Conservation (phyloP, 2,888 invertebrate genomes). For the Apamea sordens region DNA sequence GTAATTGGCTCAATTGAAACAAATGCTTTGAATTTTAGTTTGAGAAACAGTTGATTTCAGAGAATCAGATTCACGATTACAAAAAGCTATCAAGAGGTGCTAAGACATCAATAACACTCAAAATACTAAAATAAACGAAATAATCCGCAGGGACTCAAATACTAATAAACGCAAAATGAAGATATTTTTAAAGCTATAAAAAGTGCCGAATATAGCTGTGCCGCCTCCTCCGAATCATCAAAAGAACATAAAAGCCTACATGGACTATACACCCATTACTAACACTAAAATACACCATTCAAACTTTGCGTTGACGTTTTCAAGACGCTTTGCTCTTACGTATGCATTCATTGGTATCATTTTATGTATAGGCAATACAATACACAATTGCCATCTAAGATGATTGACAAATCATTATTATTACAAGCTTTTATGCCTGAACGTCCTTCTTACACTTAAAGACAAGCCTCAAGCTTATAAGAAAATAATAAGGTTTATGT, state of each 20-base stretch:
- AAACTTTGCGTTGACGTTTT: constrained; percentile 33
- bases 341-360: neutral
- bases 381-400: neutral
- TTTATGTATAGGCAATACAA: neutral
- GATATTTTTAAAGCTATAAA: constrained; percentile 47
- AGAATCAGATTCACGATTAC: neutral
- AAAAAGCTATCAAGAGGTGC: neutral
- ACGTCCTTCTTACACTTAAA: too few species aligned
- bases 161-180: constrained; percentile 43
- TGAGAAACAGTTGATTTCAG: neutral
- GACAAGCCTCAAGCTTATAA: too few species aligned
- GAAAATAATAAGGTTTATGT: too few species aligned
- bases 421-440: too few species aligned
- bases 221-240: constrained; percentile 38
- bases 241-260: constrained; percentile 52
- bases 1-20: neutral
- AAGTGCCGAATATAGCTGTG: constrained; percentile 34
- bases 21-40: neutral
- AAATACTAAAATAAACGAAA: constrained; percentile 24
- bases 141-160: constrained; percentile 1
- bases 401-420: neutral
- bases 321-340: neutral
- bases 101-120: constrained; percentile 14
- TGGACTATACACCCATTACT: constrained; percentile 37
- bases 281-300: constrained; percentile 27